Conservation (phyloP, 2,888 invertebrate species). For the Dexiosoma caninum region DNA sequence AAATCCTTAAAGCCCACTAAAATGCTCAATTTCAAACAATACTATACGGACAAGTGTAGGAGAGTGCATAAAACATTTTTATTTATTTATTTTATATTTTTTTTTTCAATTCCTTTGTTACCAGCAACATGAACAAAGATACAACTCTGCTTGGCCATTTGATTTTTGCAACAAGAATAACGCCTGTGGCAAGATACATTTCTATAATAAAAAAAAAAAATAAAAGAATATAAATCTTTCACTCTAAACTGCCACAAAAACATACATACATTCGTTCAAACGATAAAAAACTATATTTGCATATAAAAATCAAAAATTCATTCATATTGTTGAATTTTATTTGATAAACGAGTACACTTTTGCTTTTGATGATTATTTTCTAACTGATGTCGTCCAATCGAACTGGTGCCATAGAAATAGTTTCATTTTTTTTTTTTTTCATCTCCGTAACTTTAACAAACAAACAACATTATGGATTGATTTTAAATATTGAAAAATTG, state of each 20-base stretch:
- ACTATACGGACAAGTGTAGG: neutral
- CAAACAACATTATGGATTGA: too few relatives aligned
- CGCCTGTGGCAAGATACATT: slow-evolving; percentile 32
- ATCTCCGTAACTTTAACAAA: too few relatives aligned
- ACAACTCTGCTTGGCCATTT: neutral
- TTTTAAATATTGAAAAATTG: too few relatives aligned
- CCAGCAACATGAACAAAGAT: neutral
- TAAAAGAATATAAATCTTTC: slow-evolving; percentile 50
- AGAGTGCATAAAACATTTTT: neutral
- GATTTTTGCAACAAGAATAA: slow-evolving; percentile 5
- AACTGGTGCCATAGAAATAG: too few relatives aligned
- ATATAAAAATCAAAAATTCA: slow-evolving; percentile 38
- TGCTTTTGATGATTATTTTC: slow-evolving; percentile 19
- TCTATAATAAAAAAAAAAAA: slow-evolving; percentile 12
- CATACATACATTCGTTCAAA: slow-evolving; percentile 28
- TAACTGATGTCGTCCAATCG: slow-evolving; percentile 15
- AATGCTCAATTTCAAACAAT: slow-evolving; percentile 37
- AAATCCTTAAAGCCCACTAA: slow-evolving; percentile 51
- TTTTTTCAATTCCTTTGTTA: too few relatives aligned
- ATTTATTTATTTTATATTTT: too few relatives aligned
- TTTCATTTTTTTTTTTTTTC: too few relatives aligned
- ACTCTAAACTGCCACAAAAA: slow-evolving; percentile 48
- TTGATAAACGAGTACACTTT: slow-evolving; percentile 42
- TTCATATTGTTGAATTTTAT: slow-evolving; percentile 37
- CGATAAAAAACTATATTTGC: neutral